phyloP scores from a whole-genome alignment of 2,113 vertebrate species.

The Meles meles region DNA sequence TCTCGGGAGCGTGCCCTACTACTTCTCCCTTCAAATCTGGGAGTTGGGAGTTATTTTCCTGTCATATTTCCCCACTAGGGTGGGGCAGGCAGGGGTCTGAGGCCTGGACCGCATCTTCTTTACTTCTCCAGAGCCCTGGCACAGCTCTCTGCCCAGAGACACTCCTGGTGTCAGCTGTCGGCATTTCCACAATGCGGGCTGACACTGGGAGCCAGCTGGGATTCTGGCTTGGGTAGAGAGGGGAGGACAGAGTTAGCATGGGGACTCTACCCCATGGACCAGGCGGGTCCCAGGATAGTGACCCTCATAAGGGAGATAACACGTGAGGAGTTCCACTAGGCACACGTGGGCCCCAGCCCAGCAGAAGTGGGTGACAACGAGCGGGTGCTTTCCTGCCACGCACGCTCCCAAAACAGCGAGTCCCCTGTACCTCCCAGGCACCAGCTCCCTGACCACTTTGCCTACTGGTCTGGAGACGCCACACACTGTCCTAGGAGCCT shows the following conservation, averaged over 20 bases:
- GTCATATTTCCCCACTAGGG: neutral
- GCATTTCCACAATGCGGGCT: neutral
- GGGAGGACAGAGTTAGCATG: neutral
- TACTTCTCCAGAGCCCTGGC: neutral
- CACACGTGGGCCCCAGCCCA: neutral
- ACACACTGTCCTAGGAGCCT: neutral
- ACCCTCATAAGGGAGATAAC: neutral
- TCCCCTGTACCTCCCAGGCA: neutral
- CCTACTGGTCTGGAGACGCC: neutral
- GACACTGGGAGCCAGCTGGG: neutral
- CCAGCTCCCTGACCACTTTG: neutral
- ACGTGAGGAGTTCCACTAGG: neutral
- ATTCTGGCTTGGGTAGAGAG: neutral
- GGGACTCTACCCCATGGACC: neutral
- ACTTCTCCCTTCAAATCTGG: neutral
- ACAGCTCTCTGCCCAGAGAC: neutral
- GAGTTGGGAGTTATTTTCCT: neutral
- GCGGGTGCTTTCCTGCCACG: neutral
- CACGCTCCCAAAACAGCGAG: neutral
- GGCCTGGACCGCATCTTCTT: neutral
- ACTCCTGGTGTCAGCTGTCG: neutral
- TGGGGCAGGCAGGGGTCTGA: too few relatives aligned
- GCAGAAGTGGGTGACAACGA: neutral
- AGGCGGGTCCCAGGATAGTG: neutral
- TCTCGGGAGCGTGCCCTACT: neutral